Base-by-base conservation (phyloP, 2,113 vertebrate genomes). In the Ovibos moschatus region DNA sequence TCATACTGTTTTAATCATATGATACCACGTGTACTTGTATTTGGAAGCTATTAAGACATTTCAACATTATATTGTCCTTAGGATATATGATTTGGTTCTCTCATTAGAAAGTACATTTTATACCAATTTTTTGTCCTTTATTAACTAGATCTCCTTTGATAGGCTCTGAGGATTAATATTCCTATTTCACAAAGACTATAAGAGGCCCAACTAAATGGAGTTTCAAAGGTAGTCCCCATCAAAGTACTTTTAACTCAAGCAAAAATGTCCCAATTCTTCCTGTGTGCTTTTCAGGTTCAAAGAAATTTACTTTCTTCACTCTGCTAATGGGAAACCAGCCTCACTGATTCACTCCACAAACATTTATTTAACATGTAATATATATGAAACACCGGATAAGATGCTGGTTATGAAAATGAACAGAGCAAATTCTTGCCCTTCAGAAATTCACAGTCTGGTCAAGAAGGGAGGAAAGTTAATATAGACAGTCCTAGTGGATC, bases 1-100 rank as follows among this genome's bases (percentile, higher is more conserved):
- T 91, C 82, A 67, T 36, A 51, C 78, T 91, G 50, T 71, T 96
- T 94, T 55, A 64, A 36, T 97, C 74, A 76, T 27, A 93, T 71
- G 51, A n/a, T 53, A 76, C 91, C 36, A 85, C 53, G 3, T 23
- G 55, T 50, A 62, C 91, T 16, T 71, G 57, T 47, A 87, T 96
- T 85, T 91, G 53, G 58, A 94, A 92, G 36, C 14, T 55, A 81
- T 3, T 62, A 58, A 94, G 78, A 64, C 36, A 89, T 82, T 95
- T 97, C 88, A 82, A 85, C 15, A 51, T 57, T 92, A 92, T 81
- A 71, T 74, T 74, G 21, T 55, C 27, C 21, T 43, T 86, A 60
- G 28, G 64, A 83, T 95, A 76, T 55, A 67, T 81, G n/a, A 50
- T 40, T 95, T 89, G 62, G n/a, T 47, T 84, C n/a, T 76, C 40